Evolutionary conservation across 64 coral and sea anemone species (phyloP).

Genomic region (Actinia tenebrosa): DNA sequence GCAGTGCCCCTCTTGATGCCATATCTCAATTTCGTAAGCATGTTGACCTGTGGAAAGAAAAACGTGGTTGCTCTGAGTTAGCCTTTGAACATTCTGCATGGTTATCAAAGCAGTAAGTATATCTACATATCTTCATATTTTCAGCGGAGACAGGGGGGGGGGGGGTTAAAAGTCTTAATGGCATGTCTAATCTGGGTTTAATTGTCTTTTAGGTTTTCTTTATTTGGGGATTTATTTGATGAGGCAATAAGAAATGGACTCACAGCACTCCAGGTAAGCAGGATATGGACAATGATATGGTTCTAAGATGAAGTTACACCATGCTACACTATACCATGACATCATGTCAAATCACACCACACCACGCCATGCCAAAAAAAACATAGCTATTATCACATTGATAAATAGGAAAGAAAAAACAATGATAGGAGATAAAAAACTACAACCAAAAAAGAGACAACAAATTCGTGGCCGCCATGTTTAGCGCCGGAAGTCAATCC

Average conservation of each 20-base stretch:
- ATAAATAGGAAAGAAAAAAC: too few relatives aligned
- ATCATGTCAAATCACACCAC: background rate
- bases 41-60: conserved; percentile 98
- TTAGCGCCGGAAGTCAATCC: too few relatives aligned
- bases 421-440: too few relatives aligned
- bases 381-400: too few relatives aligned
- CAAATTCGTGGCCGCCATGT: too few relatives aligned
- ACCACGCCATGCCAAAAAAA: too few relatives aligned
- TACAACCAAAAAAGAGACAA: too few relatives aligned
- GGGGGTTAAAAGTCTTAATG: too few relatives aligned
- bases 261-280: conserved; percentile 80
- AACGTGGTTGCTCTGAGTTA: conserved; percentile 81
- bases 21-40: conserved; percentile 98
- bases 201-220: conserved; percentile 69
- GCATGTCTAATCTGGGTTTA: too few relatives aligned
- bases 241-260: conserved; percentile 97
- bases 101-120: conserved; percentile 98
- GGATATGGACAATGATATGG: too few relatives aligned
- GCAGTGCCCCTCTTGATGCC: conserved; percentile 93
- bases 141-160: too few relatives aligned
- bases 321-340: background rate
- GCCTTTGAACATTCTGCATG: conserved; percentile 98
- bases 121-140: background rate
- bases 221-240: conserved; percentile 99
- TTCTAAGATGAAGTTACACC: too few relatives aligned